Base-by-base conservation (phyloP, 2,113 vertebrate genomes). In the Nanorana parkeri region DNA sequence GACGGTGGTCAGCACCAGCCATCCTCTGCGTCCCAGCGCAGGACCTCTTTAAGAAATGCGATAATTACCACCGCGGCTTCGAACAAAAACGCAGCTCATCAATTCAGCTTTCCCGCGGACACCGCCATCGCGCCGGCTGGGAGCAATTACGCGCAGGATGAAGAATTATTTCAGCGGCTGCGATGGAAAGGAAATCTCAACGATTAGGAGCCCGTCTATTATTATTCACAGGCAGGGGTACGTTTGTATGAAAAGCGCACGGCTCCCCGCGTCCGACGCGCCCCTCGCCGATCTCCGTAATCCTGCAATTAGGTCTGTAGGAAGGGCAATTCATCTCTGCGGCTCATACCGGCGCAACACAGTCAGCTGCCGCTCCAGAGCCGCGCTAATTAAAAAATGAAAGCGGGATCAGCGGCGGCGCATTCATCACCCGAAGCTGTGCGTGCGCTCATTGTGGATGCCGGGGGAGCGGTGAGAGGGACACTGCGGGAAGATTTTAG, bases 221-320 rank as follows among this genome's bases (percentile, higher is more conserved):
- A 61, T 68, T 6, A 21, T 6, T 23, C 17, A 7, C 41, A 11
- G 19, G 11, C 1, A 36, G 19, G 65, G 24, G 41, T 36, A n/a
- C 61, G 10, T 10, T 28, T 17, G 47, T 7, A 17, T 21, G 20
- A 66, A 41, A 55, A n/a, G 47, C 23, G 17, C 52, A 29, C 60
- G 15, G 13, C 10, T 29, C 4, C 17, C 28, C 29, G 1, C 15
- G 17, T 66, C 61, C 60, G 26, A 1, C 15, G 15, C 19, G 4
- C 55, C 24, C 32, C 2, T 24, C 4, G 60, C 29, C 5, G 16
- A 10, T 20, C 36, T 20, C 32, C 2, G 60, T 65, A 55, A 74
- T 72, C 78, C 63, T 21, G 73, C 19, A 81, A 66, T 74, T 54
- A 17, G 63, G 41, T 66, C 56, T n/a, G 47, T 55, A 81, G 66